A percentile compares a stretch with the other conserved stretches of the same genome.
Evolutionary conservation across 2,888 invertebrate species (phyloP).

Genomic region (Lasioglossum lativentre): DNA sequence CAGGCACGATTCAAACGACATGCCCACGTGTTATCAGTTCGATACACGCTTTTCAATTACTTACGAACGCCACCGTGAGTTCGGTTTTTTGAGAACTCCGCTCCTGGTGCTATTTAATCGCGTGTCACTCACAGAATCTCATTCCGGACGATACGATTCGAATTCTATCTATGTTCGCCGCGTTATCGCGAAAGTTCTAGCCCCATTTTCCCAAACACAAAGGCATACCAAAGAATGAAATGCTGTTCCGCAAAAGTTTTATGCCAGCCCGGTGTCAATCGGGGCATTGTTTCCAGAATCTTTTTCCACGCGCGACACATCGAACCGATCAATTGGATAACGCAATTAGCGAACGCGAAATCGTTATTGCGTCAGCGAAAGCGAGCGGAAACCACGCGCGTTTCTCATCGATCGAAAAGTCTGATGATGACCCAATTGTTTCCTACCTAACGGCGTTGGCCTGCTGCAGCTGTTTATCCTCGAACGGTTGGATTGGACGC

Average conservation of each 20-base stretch:
- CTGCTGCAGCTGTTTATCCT: slow-evolving; percentile 78
- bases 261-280: not conserved
- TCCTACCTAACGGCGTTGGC: slow-evolving; percentile 81
- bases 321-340: not conserved
- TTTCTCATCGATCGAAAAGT: slow-evolving; percentile 58
- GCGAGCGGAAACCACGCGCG: slow-evolving; percentile 23
- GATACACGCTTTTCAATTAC: not conserved
- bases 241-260: not conserved
- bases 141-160: not conserved
- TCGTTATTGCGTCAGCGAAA: slow-evolving; percentile 29
- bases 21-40: not conserved
- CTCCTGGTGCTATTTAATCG: not conserved
- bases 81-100: not conserved
- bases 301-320: not conserved
- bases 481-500: slow-evolving; percentile 75
- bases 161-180: not conserved
- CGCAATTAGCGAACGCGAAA: slow-evolving; percentile 1
- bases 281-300: not conserved
- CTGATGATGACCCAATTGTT: slow-evolving; percentile 67
- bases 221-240: not conserved
- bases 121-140: slow-evolving; percentile 5
- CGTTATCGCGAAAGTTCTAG: not conserved
- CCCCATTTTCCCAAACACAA: not conserved
- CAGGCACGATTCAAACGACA: not conserved
- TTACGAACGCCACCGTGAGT: not conserved